Percentiles rank a stretch among this genome's conserved stretches.
phyloP scores from a whole-genome alignment of 2,888 invertebrate genomes.

The Empis livida region DNA sequence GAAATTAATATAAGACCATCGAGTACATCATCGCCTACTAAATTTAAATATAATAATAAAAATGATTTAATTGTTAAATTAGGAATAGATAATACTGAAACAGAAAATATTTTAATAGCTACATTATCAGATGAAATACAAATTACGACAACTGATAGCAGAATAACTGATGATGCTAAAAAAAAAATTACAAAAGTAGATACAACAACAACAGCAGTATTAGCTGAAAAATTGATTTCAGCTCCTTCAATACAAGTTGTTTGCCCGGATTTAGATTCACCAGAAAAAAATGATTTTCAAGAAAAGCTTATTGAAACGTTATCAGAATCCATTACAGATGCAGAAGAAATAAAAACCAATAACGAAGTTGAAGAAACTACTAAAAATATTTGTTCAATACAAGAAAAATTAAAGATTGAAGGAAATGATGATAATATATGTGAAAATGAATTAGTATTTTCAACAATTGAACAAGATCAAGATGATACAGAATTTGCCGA shows the following conservation, averaged over 20 bases:
- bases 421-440: not conserved
- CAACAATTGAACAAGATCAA: slow-evolving; percentile 34
- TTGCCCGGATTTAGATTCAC: too few relatives aligned
- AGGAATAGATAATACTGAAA: not conserved
- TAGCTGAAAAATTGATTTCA: slow-evolving; percentile 6
- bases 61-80: not conserved
- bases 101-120: not conserved
- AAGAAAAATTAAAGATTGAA: not conserved
- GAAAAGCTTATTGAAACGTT: too few relatives aligned
- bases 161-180: not conserved
- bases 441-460: slow-evolving; percentile 27
- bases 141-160: not conserved
- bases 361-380: slow-evolving; percentile 1
- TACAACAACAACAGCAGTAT: too few relatives aligned
- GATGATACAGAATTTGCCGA: slow-evolving; percentile 24
- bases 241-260: not conserved
- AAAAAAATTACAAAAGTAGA: slow-evolving; percentile 4
- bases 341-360: slow-evolving; percentile 5
- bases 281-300: too few relatives aligned
- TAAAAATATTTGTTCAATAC: too few relatives aligned
- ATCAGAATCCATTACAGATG: slow-evolving; percentile 10
- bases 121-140: not conserved
- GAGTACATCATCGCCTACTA: slow-evolving; percentile 21
- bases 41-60: not conserved
- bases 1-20: slow-evolving; percentile 4